phyloP scores from a whole-genome alignment of 2,113 vertebrate genomes.

The Ovis aries region DNA sequence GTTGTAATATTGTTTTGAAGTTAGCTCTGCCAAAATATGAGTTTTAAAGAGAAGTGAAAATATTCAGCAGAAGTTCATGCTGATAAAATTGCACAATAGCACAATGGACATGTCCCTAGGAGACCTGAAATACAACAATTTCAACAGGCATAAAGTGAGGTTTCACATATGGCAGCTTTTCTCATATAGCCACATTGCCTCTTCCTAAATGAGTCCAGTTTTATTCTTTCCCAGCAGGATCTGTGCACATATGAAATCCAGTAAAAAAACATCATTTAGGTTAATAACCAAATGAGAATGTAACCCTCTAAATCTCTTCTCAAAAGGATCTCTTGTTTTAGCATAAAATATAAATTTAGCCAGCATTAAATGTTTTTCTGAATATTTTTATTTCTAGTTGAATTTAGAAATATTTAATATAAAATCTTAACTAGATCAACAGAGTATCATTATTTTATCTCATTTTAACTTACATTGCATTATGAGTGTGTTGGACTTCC shows the following conservation, averaged over 20 bases:
- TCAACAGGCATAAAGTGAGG: constrained; percentile 35
- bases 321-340: background rate
- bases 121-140: constrained; percentile 51
- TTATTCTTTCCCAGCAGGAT: constrained; percentile 62
- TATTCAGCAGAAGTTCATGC: constrained; percentile 64
- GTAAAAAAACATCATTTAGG: constrained; percentile 43
- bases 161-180: constrained; percentile 47
- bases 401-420: background rate
- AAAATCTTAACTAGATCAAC: background rate
- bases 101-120: constrained; percentile 52
- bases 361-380: background rate
- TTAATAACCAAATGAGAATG: background rate
- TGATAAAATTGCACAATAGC: constrained; percentile 71
- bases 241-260: background rate
- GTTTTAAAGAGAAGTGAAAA: constrained; percentile 58
- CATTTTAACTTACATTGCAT: background rate
- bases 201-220: constrained; percentile 55
- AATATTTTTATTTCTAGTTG: background rate
- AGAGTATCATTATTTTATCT: background rate
- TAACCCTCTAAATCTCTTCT: background rate
- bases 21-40: constrained; percentile 8
- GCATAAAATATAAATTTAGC: background rate
- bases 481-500: background rate
- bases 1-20: constrained; percentile 49
- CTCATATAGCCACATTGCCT: constrained; percentile 17